Conservation (phyloP, 2,888 invertebrate genomes). For the Melanostoma scalare region DNA sequence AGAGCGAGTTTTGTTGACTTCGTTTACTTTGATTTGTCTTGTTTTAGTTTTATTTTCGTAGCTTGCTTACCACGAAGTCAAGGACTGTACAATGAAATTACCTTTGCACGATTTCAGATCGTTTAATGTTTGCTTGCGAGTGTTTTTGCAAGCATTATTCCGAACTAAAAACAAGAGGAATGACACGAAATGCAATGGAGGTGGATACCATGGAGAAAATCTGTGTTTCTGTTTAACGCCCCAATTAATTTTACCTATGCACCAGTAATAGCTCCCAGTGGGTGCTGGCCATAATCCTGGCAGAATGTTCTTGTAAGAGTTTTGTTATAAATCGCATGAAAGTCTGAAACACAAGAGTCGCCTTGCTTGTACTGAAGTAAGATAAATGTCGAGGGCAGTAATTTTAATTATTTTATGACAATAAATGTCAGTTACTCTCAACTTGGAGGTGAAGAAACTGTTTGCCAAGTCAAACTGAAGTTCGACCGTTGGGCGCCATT, state of each 20-base stretch:
- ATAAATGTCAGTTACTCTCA: too few species aligned
- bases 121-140: too few species aligned
- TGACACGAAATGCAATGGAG: constrained; percentile 27
- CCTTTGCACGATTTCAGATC: neutral
- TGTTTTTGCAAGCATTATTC: too few species aligned
- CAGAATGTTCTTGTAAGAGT: constrained; percentile 26
- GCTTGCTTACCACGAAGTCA: constrained; percentile 37
- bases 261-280: constrained; percentile 51
- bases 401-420: too few species aligned
- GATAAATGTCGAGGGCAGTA: too few species aligned
- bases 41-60: constrained; percentile 22
- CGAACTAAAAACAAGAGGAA: too few species aligned
- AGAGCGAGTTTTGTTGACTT: constrained; percentile 18
- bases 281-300: constrained; percentile 47
- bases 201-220: constrained; percentile 36
- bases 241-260: constrained; percentile 73
- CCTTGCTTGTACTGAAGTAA: too few species aligned
- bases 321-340: too few species aligned
- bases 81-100: constrained; percentile 20
- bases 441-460: too few species aligned
- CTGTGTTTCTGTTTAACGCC: constrained; percentile 73
- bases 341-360: too few species aligned
- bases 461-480: too few species aligned
- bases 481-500: too few species aligned
- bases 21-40: constrained; percentile 26